Evolutionary conservation across 2,113 vertebrate genomes (phyloP).

Genomic region (Urocolius indicus): DNA sequence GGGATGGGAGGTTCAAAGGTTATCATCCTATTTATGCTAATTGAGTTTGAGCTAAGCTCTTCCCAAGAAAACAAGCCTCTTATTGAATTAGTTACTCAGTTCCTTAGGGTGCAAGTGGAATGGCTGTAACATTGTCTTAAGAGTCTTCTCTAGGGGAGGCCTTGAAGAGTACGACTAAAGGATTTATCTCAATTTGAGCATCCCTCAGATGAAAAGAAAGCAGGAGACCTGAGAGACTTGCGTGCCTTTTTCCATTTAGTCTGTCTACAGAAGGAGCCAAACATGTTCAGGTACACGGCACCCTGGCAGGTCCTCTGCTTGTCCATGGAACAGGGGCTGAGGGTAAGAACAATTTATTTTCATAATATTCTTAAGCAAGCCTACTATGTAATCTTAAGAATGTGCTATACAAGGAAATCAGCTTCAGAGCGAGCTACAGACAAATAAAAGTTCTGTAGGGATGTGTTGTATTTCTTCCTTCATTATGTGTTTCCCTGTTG

Average conservation of each 20-base stretch:
- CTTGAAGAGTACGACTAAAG: background rate
- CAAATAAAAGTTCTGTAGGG: background rate
- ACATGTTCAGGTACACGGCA: slow-evolving; percentile 80
- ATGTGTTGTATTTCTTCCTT: background rate
- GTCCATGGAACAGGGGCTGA: slow-evolving; percentile 74
- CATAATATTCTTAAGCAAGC: background rate
- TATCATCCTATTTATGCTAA: slow-evolving; percentile 70
- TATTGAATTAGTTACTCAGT: slow-evolving; percentile 71
- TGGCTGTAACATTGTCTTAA: slow-evolving; percentile 20
- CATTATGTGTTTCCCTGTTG: background rate
- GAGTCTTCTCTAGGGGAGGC: background rate
- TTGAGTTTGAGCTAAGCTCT: slow-evolving; percentile 81
- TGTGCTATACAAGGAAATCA: background rate
- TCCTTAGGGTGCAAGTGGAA: slow-evolving; percentile 23
- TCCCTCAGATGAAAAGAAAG: slow-evolving; percentile 26
- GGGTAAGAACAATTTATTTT: slow-evolving; percentile 73
- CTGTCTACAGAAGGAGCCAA: slow-evolving; percentile 50
- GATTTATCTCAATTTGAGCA: slow-evolving; percentile 25
- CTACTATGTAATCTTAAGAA: background rate
- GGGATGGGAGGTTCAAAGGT: slow-evolving; percentile 62
- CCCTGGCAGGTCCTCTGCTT: slow-evolving; percentile 81
- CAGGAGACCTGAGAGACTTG: slow-evolving; percentile 1
- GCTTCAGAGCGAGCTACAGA: background rate
- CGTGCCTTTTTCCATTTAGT: slow-evolving; percentile 56
- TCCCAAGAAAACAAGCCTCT: slow-evolving; percentile 71